Evolutionary conservation across 2,797 vertebrate species (phyloP).

Genomic region (Merluccius polli): DNA sequence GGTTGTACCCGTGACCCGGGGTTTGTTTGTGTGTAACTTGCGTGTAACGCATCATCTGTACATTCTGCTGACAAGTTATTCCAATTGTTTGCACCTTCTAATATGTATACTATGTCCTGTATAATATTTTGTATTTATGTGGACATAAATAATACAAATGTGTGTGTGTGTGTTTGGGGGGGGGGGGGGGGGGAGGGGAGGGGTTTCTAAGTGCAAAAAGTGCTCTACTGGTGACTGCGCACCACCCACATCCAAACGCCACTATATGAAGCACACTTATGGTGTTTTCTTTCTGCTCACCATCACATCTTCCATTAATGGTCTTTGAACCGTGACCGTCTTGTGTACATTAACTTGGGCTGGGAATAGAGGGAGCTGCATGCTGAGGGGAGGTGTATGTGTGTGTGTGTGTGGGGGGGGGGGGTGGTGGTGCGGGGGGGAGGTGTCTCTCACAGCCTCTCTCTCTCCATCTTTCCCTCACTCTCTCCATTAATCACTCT

Average conservation of each 20-base stretch:
- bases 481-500: neutral
- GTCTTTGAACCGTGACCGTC: slow-evolving; percentile 55
- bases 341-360: slow-evolving; percentile 36
- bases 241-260: slow-evolving; percentile 21
- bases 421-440: too few species aligned
- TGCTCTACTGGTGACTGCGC: neutral
- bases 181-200: too few species aligned
- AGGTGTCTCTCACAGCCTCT: slow-evolving; percentile 35
- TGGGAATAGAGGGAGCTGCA: slow-evolving; percentile 30
- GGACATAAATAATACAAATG: too few species aligned
- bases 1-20: too few species aligned
- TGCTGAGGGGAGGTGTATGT: neutral
- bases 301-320: slow-evolving; percentile 57
- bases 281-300: neutral
- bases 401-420: slow-evolving; percentile 12
- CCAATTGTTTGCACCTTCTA: too few species aligned
- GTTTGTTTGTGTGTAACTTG: too few species aligned
- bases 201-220: too few species aligned
- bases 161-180: too few species aligned
- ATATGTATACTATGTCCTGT: too few species aligned
- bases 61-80: too few species aligned
- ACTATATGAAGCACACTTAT: neutral
- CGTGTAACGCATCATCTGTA: too few species aligned
- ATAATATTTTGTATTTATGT: too few species aligned
- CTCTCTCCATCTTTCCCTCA: slow-evolving; percentile 5